Percentiles rank a stretch among this genome's conserved stretches.
phyloP scores from a whole-genome alignment of 1,140 invertebrate genomes.

The Gryon sp. region DNA sequence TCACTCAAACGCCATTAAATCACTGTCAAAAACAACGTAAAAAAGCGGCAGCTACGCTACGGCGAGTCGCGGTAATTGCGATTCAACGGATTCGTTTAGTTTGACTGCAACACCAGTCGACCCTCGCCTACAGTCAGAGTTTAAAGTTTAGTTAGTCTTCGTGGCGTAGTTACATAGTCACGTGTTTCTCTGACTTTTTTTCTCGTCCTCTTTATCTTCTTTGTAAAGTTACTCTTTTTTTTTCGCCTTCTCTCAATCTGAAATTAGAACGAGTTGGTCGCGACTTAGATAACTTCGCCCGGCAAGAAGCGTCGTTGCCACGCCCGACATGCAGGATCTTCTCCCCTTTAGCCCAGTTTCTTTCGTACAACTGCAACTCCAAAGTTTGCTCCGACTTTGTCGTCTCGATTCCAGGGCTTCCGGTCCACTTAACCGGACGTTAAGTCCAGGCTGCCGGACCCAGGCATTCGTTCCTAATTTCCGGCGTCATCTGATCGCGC shows the following conservation, averaged over 20 bases:
- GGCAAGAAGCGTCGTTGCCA: background rate
- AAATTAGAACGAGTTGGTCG: slow-evolving; percentile 10
- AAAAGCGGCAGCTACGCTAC: too few species aligned
- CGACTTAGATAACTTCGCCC: background rate
- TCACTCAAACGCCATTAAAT: too few species aligned
- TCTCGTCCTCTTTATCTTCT: too few species aligned
- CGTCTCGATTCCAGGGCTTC: background rate
- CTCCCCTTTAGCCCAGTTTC: background rate
- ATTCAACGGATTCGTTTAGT: background rate
- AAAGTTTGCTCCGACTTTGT: too few species aligned
- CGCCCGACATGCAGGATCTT: background rate
- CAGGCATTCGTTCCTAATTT: background rate
- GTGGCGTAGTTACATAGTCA: background rate
- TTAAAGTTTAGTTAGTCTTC: background rate
- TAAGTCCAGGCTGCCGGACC: too few species aligned
- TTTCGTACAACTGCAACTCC: too few species aligned
- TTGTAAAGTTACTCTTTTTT: too few species aligned
- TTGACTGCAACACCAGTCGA: background rate
- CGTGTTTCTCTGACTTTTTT: slow-evolving; percentile 8
- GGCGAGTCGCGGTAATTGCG: slow-evolving; percentile 15
- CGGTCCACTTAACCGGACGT: background rate
- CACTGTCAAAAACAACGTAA: background rate
- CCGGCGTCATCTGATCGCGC: background rate
- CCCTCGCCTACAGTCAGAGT: background rate
- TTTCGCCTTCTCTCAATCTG: too few species aligned